Conservation (phyloP, 2,113 vertebrate genomes). For the Serinus canaria region DNA sequence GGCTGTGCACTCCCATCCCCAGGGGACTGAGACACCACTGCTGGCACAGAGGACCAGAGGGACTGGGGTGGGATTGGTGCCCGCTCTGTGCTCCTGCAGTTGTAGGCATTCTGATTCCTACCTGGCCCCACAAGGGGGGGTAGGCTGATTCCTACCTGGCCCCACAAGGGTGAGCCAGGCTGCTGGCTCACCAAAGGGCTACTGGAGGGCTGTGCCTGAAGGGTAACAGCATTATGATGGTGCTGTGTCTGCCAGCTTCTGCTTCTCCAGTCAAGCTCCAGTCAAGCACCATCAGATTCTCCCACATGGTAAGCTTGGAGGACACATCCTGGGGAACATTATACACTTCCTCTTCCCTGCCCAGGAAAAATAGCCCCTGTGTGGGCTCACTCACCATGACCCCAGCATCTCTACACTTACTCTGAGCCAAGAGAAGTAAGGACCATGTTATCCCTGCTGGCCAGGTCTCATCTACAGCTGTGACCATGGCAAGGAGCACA, state of each 20-base stretch:
- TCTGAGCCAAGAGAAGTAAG: neutral
- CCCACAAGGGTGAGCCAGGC: neutral
- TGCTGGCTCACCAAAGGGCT: neutral
- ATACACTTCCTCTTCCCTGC: neutral
- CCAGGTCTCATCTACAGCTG: neutral
- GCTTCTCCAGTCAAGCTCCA: neutral
- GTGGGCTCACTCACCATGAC: neutral
- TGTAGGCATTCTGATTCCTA: neutral
- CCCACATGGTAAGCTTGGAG: fast-evolving
- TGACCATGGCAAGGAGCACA: neutral
- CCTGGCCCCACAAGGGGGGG: no score
- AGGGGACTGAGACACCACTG: fast-evolving
- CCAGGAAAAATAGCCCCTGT: neutral
- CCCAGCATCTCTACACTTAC: neutral
- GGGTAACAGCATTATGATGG: neutral
- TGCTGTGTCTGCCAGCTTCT: neutral
- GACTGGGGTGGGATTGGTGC: neutral
- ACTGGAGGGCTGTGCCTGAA: neutral
- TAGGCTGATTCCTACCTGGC: neutral
- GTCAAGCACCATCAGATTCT: neutral
- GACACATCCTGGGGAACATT: neutral
- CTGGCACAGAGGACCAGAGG: neutral
- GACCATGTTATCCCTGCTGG: neutral
- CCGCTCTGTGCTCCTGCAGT: neutral
- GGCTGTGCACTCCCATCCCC: neutral